These are phyloP conservation scores for Sicus ferrugineus DNA, from an alignment of 2,888 invertebrate species.

Conservation along the genomic window DNA sequence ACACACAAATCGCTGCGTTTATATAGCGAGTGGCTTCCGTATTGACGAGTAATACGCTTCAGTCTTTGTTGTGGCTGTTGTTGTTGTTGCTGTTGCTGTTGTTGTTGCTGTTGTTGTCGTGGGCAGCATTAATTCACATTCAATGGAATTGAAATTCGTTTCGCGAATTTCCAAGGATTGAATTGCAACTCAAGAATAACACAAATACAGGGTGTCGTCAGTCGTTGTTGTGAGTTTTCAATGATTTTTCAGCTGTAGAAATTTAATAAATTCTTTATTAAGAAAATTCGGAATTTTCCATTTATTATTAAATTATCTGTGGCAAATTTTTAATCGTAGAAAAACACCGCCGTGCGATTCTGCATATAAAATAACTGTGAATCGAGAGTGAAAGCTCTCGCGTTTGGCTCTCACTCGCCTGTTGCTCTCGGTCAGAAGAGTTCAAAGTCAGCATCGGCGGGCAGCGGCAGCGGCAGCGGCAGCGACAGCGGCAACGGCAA, in stretches of 20 bases:
- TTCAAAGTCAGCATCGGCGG: constrained; percentile 9
- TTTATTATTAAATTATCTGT: too few relatives aligned
- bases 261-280: too few relatives aligned
- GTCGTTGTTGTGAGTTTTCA: too few relatives aligned
- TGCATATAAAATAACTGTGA: constrained; percentile 3
- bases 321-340: background rate
- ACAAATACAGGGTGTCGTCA: background rate
- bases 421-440: background rate
- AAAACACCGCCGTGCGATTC: background rate
- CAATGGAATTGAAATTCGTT: background rate
- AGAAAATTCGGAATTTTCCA: too few relatives aligned
- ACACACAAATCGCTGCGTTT: too few relatives aligned
- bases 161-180: background rate
- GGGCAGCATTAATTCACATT: background rate
- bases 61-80: too few relatives aligned
- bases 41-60: too few relatives aligned
- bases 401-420: background rate
- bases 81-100: too few relatives aligned
- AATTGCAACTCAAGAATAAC: background rate
- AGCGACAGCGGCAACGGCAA: background rate
- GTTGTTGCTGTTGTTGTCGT: background rate
- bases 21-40: too few relatives aligned
- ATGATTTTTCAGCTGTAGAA: too few relatives aligned
- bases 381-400: constrained; percentile 14
- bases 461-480: background rate